Base-by-base conservation (phyloP, 1,140 invertebrate species). In the Heliothis virescens region DNA sequence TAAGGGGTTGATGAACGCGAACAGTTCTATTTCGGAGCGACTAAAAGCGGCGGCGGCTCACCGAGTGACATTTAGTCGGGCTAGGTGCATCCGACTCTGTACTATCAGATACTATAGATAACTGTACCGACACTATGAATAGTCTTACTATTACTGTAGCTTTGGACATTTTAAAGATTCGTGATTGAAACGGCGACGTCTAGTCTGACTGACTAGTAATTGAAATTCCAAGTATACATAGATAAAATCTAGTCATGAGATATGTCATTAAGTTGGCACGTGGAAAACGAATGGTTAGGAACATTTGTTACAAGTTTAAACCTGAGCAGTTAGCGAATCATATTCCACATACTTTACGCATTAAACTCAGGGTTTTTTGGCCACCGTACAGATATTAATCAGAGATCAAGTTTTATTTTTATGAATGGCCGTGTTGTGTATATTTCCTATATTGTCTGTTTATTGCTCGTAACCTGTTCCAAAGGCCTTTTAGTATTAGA, bases 1-100 rank as follows among this genome's bases (percentile, higher is more conserved):
- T 87, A 83, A 93, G 90, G 89, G 92, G 93, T 94, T 94, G 92
- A 87, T 91, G 93, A 94, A 94, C 93, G 93, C 91, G 84, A 86
- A 81, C 84, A 79, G 81, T 77, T 92, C 93, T 94, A 94, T 94
- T 94, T 94, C 81, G 89, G 91, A 92, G 86, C 91, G 89, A 89
- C 91, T 94, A 94, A 92, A 94, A 89, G 86, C 87, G 89, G 88
- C 88, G 80, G 77, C 87, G 82, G 89, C 88, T 89, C 90, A 92
- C 91, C 91, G 90, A 93, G 88, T 94, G 93, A 94, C 93, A 94
- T 94, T 94, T 94, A 90, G 87, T 87, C 88, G 86, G 67, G 87
- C 89, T 93, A 91, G 92, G 87, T 92, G 91, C 93, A 94, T 93
- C 91, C 87, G 87, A 89, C 83, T 83, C 85, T 86, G 82, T 85